These are phyloP conservation scores for Oligia latruncula DNA, from an alignment of 2,888 invertebrate genomes.

Conservation along the genomic window DNA sequence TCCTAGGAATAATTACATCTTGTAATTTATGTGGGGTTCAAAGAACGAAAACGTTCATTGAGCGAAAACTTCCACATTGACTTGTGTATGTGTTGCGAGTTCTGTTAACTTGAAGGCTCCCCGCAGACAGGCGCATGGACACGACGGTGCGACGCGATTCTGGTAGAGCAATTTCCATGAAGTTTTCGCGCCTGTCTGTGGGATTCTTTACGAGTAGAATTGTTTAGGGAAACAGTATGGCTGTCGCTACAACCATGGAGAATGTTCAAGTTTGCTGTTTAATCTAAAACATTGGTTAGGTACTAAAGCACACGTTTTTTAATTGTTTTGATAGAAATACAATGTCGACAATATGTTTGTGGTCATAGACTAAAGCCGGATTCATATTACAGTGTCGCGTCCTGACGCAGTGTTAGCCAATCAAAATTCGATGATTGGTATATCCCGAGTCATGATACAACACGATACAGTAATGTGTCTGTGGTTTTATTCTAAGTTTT, in stretches of 20 bases:
- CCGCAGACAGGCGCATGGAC: not conserved
- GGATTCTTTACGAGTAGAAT: not conserved
- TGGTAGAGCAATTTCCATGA: not conserved
- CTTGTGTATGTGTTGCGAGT: not conserved
- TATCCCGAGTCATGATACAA: too few species aligned
- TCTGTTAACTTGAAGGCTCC: not conserved
- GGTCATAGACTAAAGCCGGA: not conserved
- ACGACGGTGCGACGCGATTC: not conserved
- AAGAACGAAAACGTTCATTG: slow-evolving; percentile 23
- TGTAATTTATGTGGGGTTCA: slow-evolving; percentile 26
- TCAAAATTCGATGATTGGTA: too few species aligned
- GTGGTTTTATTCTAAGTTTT: not conserved
- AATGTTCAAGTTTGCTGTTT: not conserved
- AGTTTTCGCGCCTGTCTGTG: not conserved
- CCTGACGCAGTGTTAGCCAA: too few species aligned
- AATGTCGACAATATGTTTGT: not conserved
- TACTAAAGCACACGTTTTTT: not conserved
- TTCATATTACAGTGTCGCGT: too few species aligned
- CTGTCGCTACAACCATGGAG: not conserved
- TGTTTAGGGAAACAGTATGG: not conserved
- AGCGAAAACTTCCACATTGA: slow-evolving; percentile 8
- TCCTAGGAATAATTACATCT: slow-evolving; percentile 38
- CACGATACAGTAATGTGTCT: too few species aligned
- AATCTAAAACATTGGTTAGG: not conserved
- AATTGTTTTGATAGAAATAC: not conserved